These are phyloP conservation scores for Cydia amplana DNA, from an alignment of 1,140 invertebrate species.

Conservation along the genomic window DNA sequence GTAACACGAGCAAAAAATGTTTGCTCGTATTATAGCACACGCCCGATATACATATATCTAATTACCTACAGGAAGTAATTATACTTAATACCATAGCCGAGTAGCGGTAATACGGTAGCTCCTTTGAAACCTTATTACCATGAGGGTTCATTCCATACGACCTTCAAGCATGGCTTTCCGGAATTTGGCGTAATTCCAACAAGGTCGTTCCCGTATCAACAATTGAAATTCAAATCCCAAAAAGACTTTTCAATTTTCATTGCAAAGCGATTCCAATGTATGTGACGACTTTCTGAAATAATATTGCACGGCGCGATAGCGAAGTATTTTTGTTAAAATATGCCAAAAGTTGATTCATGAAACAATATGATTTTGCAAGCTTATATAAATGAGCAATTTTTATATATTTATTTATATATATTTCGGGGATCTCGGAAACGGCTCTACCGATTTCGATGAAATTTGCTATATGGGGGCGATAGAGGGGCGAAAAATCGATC, in stretches of 20 bases:
- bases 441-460: no score
- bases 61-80: neutral
- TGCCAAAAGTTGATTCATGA: neutral
- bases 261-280: neutral
- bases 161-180: slow-evolving; percentile 15
- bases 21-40: no score
- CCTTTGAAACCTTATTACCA: slow-evolving; percentile 18
- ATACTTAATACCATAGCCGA: neutral
- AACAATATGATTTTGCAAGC: neutral
- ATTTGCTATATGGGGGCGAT: no score
- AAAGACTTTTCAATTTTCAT: slow-evolving; percentile 2
- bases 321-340: neutral
- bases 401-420: no score
- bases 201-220: neutral
- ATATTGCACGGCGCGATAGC: neutral
- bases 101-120: neutral
- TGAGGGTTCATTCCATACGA: slow-evolving; percentile 4
- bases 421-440: no score
- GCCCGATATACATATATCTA: no score
- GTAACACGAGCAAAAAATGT: neutral
- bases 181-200: slow-evolving; percentile 19
- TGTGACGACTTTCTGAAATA: neutral
- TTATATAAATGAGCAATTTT: no score
- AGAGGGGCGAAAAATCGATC: no score
- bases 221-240: slow-evolving; percentile 10